phyloP scores from a whole-genome alignment of 2,888 invertebrate species.

The Phortica okadai region DNA sequence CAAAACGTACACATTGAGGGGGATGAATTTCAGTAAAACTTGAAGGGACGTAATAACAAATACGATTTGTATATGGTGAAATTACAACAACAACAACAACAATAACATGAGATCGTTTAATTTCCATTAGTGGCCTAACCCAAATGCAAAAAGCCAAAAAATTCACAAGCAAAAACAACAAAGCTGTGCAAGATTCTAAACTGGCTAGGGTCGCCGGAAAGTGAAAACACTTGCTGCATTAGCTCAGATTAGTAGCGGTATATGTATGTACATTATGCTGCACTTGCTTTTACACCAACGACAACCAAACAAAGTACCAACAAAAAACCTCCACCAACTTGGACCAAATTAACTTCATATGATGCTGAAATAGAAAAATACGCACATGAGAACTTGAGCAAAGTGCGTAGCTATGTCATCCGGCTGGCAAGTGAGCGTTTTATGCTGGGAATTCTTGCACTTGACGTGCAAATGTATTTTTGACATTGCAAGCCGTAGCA shows the following conservation, averaged over 20 bases:
- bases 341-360: neutral
- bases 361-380: neutral
- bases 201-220: slow-evolving; percentile 53
- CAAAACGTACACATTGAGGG: slow-evolving; percentile 22
- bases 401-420: slow-evolving; percentile 65
- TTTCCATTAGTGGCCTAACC: slow-evolving; percentile 74
- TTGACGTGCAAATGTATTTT: slow-evolving; percentile 70
- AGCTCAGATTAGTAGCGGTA: slow-evolving; percentile 65
- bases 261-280: slow-evolving; percentile 69
- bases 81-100: slow-evolving; percentile 57
- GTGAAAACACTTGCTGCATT: slow-evolving; percentile 69
- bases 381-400: slow-evolving; percentile 42
- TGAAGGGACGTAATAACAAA: slow-evolving; percentile 49
- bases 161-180: slow-evolving; percentile 47
- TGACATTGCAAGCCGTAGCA: slow-evolving; percentile 74
- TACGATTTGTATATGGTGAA: slow-evolving; percentile 69
- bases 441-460: slow-evolving; percentile 76
- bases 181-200: slow-evolving; percentile 11
- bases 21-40: slow-evolving; percentile 39
- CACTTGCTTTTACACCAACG: slow-evolving; percentile 66
- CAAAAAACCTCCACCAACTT: slow-evolving; percentile 40
- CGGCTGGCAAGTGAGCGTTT: slow-evolving; percentile 40
- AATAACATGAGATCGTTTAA: slow-evolving; percentile 72
- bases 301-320: slow-evolving; percentile 46
- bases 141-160: slow-evolving; percentile 70